These are phyloP conservation scores for Lipotes vexillifer DNA, from an alignment of 2,113 vertebrate genomes.

Conservation along the genomic window DNA sequence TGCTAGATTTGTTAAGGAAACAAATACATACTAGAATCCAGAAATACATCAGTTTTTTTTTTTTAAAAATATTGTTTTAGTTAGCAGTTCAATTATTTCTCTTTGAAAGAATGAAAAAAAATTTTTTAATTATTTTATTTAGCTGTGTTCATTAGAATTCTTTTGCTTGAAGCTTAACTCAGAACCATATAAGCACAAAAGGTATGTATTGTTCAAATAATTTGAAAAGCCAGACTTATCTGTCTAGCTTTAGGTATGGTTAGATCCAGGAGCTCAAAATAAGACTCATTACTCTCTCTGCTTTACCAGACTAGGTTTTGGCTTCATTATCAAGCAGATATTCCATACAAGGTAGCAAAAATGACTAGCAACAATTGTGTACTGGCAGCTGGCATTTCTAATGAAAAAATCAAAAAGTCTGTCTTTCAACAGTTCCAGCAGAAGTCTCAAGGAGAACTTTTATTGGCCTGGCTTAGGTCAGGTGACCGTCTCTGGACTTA, in stretches of 20 bases:
- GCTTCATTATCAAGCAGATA: background rate
- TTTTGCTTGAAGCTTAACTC: background rate
- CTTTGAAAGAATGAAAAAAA: background rate
- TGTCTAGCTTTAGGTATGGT: background rate
- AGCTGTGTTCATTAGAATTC: background rate
- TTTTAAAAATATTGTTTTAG: background rate
- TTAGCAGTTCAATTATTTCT: background rate
- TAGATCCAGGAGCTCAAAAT: background rate
- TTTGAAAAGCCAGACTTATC: background rate
- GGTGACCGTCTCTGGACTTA: background rate
- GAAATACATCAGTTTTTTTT: background rate
- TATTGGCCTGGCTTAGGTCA: background rate
- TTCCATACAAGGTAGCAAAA: background rate
- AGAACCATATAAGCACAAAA: background rate
- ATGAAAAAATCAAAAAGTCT: background rate
- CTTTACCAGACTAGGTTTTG: background rate
- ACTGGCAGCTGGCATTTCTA: background rate
- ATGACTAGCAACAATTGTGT: background rate
- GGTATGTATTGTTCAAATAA: background rate
- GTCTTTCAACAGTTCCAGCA: background rate
- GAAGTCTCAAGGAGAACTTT: background rate
- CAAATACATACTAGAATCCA: background rate
- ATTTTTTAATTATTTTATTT: background rate
- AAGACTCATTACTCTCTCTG: background rate
- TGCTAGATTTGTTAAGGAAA: slow-evolving; percentile 7